Conservation (phyloP, 2,797 vertebrate species). For the Microhierax caerulescens region DNA sequence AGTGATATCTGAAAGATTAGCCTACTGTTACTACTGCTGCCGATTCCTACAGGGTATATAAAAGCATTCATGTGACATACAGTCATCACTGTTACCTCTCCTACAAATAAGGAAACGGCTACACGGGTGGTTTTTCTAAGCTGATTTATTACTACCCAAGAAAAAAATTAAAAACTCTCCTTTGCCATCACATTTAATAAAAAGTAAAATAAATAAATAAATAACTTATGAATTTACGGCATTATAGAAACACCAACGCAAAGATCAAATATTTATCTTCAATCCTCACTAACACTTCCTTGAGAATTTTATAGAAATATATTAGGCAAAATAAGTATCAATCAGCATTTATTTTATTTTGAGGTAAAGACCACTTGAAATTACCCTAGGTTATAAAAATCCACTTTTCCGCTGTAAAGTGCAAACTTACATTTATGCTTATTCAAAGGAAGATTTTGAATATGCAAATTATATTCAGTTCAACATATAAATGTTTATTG, state of each 20-base stretch:
- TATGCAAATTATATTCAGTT: background rate
- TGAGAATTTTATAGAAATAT: background rate
- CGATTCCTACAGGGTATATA: background rate
- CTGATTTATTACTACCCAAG: background rate
- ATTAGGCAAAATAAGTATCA: background rate
- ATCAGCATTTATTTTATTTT: background rate
- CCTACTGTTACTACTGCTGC: background rate
- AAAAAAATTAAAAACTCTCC: background rate
- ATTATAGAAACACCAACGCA: background rate
- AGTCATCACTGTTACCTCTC: background rate
- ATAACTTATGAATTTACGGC: background rate
- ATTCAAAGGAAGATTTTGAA: background rate
- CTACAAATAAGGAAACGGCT: background rate
- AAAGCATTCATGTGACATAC: background rate
- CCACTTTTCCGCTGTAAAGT: background rate
- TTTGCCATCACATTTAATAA: background rate
- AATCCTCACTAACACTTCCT: background rate
- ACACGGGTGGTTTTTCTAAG: background rate
- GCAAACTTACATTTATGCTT: background rate
- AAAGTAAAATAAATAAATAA: accelerated
- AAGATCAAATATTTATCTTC: background rate
- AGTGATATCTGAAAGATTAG: background rate
- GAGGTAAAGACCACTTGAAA: background rate
- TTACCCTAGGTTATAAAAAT: background rate
- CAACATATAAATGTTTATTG: background rate